phyloP scores from a whole-genome alignment of 2,888 invertebrate species.

The Beris morrisii region DNA sequence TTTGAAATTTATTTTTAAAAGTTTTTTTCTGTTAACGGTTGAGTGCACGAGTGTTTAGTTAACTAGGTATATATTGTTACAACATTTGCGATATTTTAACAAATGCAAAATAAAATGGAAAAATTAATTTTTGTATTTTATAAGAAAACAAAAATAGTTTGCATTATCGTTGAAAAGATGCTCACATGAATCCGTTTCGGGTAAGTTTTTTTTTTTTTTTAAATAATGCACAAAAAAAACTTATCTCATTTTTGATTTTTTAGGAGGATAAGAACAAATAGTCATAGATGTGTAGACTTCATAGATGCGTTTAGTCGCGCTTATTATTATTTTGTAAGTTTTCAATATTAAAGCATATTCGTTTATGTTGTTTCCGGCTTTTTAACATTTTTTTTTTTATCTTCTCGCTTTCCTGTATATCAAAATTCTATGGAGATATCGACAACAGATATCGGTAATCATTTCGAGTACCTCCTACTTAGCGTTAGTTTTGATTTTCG shows the following conservation, averaged over 20 bases:
- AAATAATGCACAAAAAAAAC: no score
- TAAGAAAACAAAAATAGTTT: no score
- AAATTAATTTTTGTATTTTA: no score
- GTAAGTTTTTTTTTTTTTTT: no score
- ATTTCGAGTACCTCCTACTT: not conserved
- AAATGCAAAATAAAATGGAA: no score
- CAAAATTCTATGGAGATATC: not conserved
- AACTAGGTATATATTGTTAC: no score
- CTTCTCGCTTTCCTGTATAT: conserved; percentile 15
- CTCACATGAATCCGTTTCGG: no score
- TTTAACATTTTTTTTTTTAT: conserved; percentile 8
- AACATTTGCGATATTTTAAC: no score
- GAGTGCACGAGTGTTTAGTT: no score
- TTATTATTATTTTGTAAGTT: conserved; percentile 30
- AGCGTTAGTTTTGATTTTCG: not conserved
- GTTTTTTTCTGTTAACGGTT: no score
- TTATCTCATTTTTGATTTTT: conserved; percentile 14
- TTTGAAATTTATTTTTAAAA: no score
- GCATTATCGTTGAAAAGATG: no score
- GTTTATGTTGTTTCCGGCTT: conserved; percentile 9
- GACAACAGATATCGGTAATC: conserved; percentile 1
- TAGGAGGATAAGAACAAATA: conserved; percentile 16
- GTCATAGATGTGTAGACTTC: conserved; percentile 7
- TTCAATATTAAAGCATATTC: not conserved
- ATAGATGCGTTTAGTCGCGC: conserved; percentile 15